Conservation (phyloP, 1,140 invertebrate species). For the Meloidogyne chitwoodi region DNA sequence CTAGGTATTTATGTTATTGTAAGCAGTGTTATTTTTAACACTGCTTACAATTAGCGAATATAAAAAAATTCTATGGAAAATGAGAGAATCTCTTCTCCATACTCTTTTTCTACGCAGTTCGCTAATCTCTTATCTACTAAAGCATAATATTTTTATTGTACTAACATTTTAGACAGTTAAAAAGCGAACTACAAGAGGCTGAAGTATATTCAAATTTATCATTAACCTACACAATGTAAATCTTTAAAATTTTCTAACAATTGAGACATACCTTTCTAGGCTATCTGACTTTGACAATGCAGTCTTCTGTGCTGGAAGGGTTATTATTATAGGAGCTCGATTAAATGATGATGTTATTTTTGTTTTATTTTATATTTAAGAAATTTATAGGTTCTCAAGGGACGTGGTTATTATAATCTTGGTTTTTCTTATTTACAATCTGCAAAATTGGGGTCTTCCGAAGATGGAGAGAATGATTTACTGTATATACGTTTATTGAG, state of each 20-base stretch:
- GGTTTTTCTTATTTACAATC: conserved; percentile 12
- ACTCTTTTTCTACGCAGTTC: no score
- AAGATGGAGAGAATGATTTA: background rate
- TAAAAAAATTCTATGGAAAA: no score
- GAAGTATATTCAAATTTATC: conserved; percentile 16
- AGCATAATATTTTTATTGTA: background rate
- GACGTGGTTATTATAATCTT: conserved; percentile 3
- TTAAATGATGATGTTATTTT: conserved; percentile 5
- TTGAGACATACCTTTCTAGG: background rate
- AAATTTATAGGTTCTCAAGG: background rate
- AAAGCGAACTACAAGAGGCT: background rate
- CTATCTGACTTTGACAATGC: conserved; percentile 3
- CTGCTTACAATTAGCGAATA: no score
- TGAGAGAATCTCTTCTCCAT: no score
- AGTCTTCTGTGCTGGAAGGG: conserved; percentile 6
- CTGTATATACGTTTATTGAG: background rate
- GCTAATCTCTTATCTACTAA: no score
- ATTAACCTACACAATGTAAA: conserved; percentile 3
- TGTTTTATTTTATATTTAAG: background rate
- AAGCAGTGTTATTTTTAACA: no score
- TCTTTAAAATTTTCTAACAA: background rate
- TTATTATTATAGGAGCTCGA: background rate
- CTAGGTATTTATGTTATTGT: no score
- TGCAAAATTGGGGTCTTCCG: background rate
- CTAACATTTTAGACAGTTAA: background rate